These are phyloP conservation scores for Carcina quercana DNA, from an alignment of 2,888 invertebrate species.

Conservation along the genomic window DNA sequence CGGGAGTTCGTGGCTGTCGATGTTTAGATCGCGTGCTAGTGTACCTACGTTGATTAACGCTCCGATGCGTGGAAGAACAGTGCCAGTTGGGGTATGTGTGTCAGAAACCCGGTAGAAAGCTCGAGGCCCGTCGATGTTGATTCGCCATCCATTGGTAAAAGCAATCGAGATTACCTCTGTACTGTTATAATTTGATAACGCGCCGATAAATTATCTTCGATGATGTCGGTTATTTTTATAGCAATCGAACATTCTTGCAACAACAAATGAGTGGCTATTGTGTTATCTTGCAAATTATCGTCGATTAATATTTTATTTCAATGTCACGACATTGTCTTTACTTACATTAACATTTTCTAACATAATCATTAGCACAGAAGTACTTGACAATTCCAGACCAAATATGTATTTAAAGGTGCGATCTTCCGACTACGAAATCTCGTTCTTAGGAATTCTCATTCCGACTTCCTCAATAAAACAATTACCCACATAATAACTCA, in stretches of 20 bases:
- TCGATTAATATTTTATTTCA: too few relatives aligned
- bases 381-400: too few relatives aligned
- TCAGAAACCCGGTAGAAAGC: constrained; percentile 47
- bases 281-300: constrained; percentile 47
- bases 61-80: constrained; percentile 31
- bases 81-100: constrained; percentile 40
- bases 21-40: constrained; percentile 12
- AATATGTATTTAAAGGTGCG: too few relatives aligned
- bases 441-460: too few relatives aligned
- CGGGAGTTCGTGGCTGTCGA: constrained; percentile 15
- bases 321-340: too few relatives aligned
- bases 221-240: constrained; percentile 41
- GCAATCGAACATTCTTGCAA: constrained; percentile 40
- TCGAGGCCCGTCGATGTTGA: constrained; percentile 18
- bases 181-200: constrained; percentile 55
- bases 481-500: too few relatives aligned
- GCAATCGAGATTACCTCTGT: constrained; percentile 32
- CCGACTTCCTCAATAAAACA: too few relatives aligned
- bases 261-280: constrained; percentile 39
- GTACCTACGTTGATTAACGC: constrained; percentile 37
- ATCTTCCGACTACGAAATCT: too few relatives aligned
- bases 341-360: too few relatives aligned
- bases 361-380: too few relatives aligned
- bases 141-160: constrained; percentile 32
- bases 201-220: constrained; percentile 50